Conservation (phyloP, 2,888 invertebrate genomes). For the Drosophila meridionalis region DNA sequence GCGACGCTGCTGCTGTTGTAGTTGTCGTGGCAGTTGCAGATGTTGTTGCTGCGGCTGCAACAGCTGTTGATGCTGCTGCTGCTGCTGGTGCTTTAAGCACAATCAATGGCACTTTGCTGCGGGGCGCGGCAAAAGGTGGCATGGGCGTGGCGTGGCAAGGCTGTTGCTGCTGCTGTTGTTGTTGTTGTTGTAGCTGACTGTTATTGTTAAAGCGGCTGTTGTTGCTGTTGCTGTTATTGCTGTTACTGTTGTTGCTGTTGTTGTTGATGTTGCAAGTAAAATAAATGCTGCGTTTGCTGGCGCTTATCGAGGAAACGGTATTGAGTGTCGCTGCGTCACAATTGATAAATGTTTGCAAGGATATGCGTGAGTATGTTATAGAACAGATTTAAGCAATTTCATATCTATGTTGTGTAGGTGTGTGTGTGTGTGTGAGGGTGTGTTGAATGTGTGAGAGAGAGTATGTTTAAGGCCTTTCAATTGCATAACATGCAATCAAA, state of each 20-base stretch:
- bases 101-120: constrained; percentile 66
- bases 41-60: constrained; percentile 12
- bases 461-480: neutral
- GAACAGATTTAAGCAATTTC: constrained; percentile 53
- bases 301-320: constrained; percentile 52
- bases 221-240: constrained; percentile 57
- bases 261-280: constrained; percentile 59
- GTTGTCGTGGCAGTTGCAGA: constrained; percentile 29
- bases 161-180: constrained; percentile 54
- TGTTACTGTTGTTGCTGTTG: constrained; percentile 46
- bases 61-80: constrained; percentile 29
- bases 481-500: constrained; percentile 36
- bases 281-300: constrained; percentile 64
- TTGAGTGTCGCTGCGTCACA: constrained; percentile 43
- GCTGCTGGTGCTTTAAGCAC: constrained; percentile 69
- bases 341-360: constrained; percentile 30
- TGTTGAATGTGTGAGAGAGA: neutral
- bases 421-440: neutral
- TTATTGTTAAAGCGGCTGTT: constrained; percentile 56
- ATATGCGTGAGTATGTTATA: constrained; percentile 53
- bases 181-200: constrained; percentile 50
- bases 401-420: neutral
- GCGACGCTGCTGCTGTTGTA: constrained; percentile 46
- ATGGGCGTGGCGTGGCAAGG: constrained; percentile 76
- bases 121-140: constrained; percentile 68